Base-by-base conservation (phyloP, 2,888 invertebrate genomes). In the Lissonota sp. region DNA sequence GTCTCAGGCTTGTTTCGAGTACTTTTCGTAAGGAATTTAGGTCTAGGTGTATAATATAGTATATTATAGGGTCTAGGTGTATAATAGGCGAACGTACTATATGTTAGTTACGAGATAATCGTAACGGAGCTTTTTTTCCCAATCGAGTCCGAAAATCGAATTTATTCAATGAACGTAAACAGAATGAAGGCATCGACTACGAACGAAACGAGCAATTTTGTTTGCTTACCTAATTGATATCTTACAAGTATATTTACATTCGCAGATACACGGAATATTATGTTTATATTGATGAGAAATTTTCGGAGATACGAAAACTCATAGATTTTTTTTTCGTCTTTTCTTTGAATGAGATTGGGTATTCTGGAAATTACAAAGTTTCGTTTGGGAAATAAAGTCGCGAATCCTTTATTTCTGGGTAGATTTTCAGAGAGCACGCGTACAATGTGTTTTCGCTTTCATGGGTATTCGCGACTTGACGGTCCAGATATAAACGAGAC, bases 401-500 rank as follows among this genome's bases (percentile, higher is more conserved):
- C n/a, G 16, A 72, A 60, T 72, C 53, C 37, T 10, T 72, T 40
- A 39, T 80, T 74, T 74, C 16, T 53, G 46, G 57, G 26, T 26
- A 26, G 26, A 3, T 16, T 7, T 53, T 51, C 14, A 40, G 64
- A 12, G 42, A 16, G 12, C 4, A 44, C 58, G 69, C 44, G 53
- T 60, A 53, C 66, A 58, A 57, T 64, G 40, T 80, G 8, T 55
- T 62, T 75, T 71, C 72, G 84, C 82, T 87, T 26, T 83, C 86
- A 87, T 87, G 87, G 83, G 84, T 87, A 86, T 77, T 66, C 67
- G 57, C 58, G 7, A 84, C 85, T 84, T 84, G 83, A 64, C 85
- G 88, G 86, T 88, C 88, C 88, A 88, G 88, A 90, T 90, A 90
- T 84, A 14, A 57, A 16, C 37, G 44, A 62, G 87, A 84, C 83